phyloP scores from a whole-genome alignment of 2,888 invertebrate genomes.

The Encarsia formosa region DNA sequence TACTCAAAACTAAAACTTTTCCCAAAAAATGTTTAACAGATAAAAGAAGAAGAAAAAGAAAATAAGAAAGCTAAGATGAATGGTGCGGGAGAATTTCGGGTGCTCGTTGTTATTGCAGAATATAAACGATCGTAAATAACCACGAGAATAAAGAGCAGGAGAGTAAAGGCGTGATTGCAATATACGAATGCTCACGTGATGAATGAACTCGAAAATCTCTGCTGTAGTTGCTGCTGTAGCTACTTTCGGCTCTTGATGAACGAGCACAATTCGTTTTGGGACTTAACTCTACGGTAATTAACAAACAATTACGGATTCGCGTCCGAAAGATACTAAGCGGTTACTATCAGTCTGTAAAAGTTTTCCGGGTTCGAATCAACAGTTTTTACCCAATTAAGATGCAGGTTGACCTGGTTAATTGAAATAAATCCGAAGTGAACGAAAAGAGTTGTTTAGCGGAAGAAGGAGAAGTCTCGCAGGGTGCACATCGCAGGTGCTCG shows the following conservation, averaged over 20 bases:
- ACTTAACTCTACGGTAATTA: slow-evolving; percentile 9
- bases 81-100: background rate
- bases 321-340: background rate
- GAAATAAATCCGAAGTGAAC: slow-evolving; percentile 3
- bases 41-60: no score
- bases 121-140: slow-evolving; percentile 17
- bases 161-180: background rate
- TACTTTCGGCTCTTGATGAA: slow-evolving; percentile 7
- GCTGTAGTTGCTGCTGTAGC: background rate
- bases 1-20: no score
- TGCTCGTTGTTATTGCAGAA: slow-evolving; percentile 13
- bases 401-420: no score
- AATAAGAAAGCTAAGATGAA: no score
- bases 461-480: background rate
- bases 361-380: no score
- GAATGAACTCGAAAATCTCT: slow-evolving; percentile 2
- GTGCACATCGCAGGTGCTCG: slow-evolving; percentile 15
- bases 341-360: no score
- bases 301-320: slow-evolving; percentile 6
- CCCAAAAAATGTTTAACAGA: no score
- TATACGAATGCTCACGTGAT: background rate
- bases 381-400: no score
- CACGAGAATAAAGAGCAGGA: slow-evolving; percentile 1
- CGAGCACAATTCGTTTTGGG: slow-evolving; percentile 2
- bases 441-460: background rate